Percentiles rank a stretch among this genome's conserved stretches.
Evolutionary conservation across 2,113 vertebrate species (phyloP).

Genomic region (Orcinus orca): DNA sequence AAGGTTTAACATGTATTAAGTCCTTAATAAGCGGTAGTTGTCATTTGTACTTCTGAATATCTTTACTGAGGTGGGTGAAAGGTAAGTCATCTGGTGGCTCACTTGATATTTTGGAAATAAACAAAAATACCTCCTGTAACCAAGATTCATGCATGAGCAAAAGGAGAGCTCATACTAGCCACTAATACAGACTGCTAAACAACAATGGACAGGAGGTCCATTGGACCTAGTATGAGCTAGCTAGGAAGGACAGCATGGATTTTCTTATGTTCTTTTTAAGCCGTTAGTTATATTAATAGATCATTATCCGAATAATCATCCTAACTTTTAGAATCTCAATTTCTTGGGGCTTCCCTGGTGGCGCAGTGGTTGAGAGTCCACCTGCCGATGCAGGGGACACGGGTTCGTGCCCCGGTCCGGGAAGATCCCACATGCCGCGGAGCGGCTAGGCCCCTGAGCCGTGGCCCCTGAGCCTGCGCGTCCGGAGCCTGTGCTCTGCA

Average conservation of each 20-base stretch:
- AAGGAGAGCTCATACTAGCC: neutral
- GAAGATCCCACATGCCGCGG: too few relatives aligned
- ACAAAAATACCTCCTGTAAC: neutral
- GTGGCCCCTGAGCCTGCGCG: too few relatives aligned
- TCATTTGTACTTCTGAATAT: neutral
- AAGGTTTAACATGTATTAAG: neutral
- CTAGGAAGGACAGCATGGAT: neutral
- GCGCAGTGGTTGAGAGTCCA: too few relatives aligned
- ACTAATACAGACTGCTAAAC: neutral
- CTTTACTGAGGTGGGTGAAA: neutral
- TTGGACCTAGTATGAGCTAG: too few relatives aligned
- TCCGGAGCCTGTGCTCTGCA: too few relatives aligned
- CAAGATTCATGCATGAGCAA: neutral
- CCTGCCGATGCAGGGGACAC: too few relatives aligned
- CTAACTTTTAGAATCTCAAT: conserved; percentile 27
- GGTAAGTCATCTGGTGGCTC: neutral
- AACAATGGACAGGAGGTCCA: neutral
- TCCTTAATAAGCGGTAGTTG: neutral
- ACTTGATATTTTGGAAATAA: neutral
- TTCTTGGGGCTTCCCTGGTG: neutral
- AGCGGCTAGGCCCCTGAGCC: too few relatives aligned
- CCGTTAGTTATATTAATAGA: neutral
- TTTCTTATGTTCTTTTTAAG: neutral
- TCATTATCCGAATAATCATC: conserved; percentile 31
- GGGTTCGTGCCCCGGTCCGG: too few relatives aligned